These are phyloP conservation scores for Ceyx erithaca DNA, from an alignment of 2,797 vertebrate genomes.

Conservation along the genomic window DNA sequence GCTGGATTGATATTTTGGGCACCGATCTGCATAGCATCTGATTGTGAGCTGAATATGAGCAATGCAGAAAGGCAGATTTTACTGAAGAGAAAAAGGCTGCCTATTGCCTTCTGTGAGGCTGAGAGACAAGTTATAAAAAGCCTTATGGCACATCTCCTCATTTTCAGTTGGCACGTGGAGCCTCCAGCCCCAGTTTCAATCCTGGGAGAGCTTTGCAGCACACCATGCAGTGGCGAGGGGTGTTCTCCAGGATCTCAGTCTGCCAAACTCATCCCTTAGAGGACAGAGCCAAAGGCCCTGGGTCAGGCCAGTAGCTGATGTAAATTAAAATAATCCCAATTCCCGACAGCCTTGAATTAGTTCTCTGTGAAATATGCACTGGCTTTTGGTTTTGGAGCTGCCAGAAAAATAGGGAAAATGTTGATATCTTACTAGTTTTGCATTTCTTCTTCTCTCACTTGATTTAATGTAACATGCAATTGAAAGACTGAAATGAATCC, in stretches of 20 bases:
- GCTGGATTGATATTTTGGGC: constrained; percentile 60
- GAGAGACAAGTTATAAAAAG: background rate
- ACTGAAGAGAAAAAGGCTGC: constrained; percentile 1
- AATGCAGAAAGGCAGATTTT: constrained; percentile 43
- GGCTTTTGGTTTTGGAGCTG: background rate
- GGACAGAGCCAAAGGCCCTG: background rate
- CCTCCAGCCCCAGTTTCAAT: background rate
- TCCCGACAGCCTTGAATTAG: background rate
- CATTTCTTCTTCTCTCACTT: background rate
- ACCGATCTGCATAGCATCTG: constrained; percentile 58
- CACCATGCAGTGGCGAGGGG: fast-evolving
- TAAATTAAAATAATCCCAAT: constrained; percentile 11
- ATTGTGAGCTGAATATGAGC: constrained; percentile 58
- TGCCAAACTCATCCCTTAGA: background rate
- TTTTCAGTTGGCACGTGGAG: fast-evolving
- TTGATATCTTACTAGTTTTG: background rate
- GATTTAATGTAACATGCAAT: background rate
- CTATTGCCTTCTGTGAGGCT: constrained; percentile 39
- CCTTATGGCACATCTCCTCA: background rate
- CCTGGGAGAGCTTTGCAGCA: background rate
- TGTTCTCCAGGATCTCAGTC: background rate
- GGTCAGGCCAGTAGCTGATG: background rate
- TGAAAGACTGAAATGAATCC: background rate
- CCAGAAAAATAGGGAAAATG: background rate
- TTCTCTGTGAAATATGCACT: background rate